Conservation (phyloP, 1,140 invertebrate species). For the Drosophila orosa region DNA sequence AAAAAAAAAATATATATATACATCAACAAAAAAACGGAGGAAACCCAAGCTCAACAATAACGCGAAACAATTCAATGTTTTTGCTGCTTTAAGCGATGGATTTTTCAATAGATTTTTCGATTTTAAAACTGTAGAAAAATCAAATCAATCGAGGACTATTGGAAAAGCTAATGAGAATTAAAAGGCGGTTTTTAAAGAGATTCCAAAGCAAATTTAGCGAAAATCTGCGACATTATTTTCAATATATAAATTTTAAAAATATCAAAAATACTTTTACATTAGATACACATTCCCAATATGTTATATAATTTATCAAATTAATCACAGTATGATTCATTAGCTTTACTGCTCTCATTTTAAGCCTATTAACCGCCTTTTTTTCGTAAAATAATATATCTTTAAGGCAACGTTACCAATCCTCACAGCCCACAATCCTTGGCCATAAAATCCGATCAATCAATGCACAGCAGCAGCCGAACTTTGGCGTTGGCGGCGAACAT, state of each 20-base stretch:
- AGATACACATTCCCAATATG: not conserved
- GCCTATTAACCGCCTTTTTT: not conserved
- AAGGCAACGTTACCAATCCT: constrained; percentile 8
- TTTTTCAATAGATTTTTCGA: constrained; percentile 11
- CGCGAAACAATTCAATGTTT: constrained; percentile 69
- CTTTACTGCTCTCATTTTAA: not conserved
- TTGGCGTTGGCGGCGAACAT: constrained; percentile 80
- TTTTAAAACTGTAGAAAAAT: not conserved
- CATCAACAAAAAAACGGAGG: constrained; percentile 13
- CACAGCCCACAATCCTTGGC: constrained; percentile 21
- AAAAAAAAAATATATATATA: constrained; percentile 4
- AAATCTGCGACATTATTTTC: too few relatives aligned
- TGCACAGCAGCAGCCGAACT: constrained; percentile 46
- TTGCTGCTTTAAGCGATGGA: constrained; percentile 60
- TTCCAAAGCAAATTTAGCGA: not conserved
- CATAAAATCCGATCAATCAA: constrained; percentile 73
- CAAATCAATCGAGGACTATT: constrained; percentile 14
- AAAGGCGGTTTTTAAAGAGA: not conserved
- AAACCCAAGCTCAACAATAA: constrained; percentile 47
- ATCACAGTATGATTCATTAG: not conserved
- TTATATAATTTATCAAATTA: not conserved
- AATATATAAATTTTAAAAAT: not conserved
- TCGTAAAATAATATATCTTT: not conserved
- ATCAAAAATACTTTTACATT: not conserved
- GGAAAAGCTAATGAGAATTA: not conserved